Percentiles rank a stretch among this genome's conserved stretches.
Conservation (phyloP, 2,888 invertebrate genomes). For the Abscondita cerata region DNA sequence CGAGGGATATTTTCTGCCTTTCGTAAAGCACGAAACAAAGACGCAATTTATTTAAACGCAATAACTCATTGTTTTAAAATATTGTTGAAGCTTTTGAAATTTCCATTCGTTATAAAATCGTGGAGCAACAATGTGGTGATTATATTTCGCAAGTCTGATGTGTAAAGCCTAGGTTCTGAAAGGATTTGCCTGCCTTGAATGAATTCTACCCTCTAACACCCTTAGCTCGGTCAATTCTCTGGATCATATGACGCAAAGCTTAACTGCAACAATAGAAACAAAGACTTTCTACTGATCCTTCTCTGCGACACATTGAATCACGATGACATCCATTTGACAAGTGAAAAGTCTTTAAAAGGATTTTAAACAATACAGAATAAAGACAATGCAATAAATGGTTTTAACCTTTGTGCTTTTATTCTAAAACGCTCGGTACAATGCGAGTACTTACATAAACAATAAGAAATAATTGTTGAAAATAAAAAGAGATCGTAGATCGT, state of each 20-base stretch:
- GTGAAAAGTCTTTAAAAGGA: conserved; percentile 29
- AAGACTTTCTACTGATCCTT: conserved; percentile 39
- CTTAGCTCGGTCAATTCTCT: conserved; percentile 44
- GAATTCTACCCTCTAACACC: conserved; percentile 46
- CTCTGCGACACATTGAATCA: conserved; percentile 30
- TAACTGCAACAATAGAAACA: conserved; percentile 44
- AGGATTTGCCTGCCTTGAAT: conserved; percentile 48
- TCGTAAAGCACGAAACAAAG: no score
- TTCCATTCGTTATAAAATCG: conserved; percentile 16
- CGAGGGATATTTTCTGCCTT: no score
- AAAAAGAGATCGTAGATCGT: no score
- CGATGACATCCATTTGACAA: conserved; percentile 34
- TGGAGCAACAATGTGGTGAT: conserved; percentile 50
- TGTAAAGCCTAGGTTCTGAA: conserved; percentile 50
- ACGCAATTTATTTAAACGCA: not conserved
- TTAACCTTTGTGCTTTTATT: conserved; percentile 1
- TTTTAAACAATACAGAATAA: conserved; percentile 22
- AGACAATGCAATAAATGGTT: conserved; percentile 16
- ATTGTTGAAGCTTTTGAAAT: not conserved
- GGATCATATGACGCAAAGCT: conserved; percentile 40
- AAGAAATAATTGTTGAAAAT: no score
- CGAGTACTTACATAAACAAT: no score
- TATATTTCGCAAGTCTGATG: conserved; percentile 52
- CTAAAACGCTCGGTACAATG: no score
- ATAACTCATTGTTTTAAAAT: conserved; percentile 2